Percentiles rank a stretch among this genome's conserved stretches.
These are phyloP conservation scores for Leucoraja ocellata DNA, from an alignment of 2,797 vertebrate species.

Conservation along the genomic window DNA sequence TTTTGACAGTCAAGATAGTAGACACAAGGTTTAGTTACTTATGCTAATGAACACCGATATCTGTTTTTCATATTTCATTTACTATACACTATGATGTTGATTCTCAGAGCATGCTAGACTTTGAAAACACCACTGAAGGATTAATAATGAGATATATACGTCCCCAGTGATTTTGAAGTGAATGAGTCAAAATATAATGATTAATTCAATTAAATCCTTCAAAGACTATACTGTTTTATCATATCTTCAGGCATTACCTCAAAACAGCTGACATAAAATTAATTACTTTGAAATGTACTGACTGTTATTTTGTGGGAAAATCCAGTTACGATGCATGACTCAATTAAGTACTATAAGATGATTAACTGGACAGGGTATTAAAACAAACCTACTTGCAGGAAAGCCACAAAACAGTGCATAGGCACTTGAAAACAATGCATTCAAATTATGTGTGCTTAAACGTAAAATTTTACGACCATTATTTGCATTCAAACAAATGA, in stretches of 20 bases:
- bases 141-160: not conserved
- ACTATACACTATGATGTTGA: not conserved
- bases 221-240: not conserved
- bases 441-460: not conserved
- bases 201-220: not conserved
- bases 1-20: not conserved
- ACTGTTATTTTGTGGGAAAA: not conserved
- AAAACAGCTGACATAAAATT: not conserved
- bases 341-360: not conserved
- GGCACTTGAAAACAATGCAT: not conserved
- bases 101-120: not conserved
- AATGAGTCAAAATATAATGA: not conserved
- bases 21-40: not conserved
- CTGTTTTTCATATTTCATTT: not conserved
- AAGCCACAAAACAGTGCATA: not conserved
- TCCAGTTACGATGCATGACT: not conserved
- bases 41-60: not conserved
- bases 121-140: not conserved
- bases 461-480: not conserved
- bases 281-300: not conserved
- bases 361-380: not conserved
- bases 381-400: not conserved
- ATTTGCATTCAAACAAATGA: not conserved
- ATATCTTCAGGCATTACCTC: not conserved
- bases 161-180: not conserved